Evolutionary conservation across 1,140 invertebrate genomes (phyloP).

Genomic region (Eriocheir sinensis): DNA sequence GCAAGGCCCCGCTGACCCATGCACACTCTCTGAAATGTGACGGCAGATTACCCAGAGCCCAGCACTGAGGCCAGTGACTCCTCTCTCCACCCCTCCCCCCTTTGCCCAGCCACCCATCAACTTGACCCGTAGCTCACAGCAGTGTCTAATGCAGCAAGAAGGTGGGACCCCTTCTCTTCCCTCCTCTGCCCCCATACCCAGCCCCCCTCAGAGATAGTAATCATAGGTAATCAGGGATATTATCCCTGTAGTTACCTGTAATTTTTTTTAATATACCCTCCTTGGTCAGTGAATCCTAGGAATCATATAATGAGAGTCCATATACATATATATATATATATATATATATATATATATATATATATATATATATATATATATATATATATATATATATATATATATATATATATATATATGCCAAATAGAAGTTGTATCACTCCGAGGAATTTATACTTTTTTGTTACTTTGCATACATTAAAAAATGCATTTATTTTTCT

Average conservation of each 20-base stretch:
- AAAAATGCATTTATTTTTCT: no score
- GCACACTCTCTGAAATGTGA: constrained; percentile 9
- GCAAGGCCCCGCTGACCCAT: neutral
- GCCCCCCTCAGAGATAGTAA: no score
- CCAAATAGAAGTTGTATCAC: no score
- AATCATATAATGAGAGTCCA: neutral
- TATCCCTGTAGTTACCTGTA: no score
- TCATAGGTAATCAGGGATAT: no score
- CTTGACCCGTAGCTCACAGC: neutral
- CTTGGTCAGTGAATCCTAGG: neutral
- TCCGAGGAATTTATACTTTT: no score
- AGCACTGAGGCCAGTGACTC: neutral
- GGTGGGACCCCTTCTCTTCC: neutral
- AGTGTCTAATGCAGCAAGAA: neutral
- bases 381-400: constrained; percentile 28
- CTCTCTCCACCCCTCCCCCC: neutral
- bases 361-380: constrained; percentile 13
- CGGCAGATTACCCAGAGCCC: neutral
- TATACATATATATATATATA: neutral
- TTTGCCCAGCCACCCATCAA: neutral
- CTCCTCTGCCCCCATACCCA: neutral
- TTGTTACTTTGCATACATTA: no score
- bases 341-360: constrained; percentile 34
- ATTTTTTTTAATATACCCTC: no score
- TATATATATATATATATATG: no score